Percentiles rank a stretch among this genome's conserved stretches.
Evolutionary conservation across 2,888 invertebrate genomes (phyloP).

Genomic region (Caenorhabditis virilis): DNA sequence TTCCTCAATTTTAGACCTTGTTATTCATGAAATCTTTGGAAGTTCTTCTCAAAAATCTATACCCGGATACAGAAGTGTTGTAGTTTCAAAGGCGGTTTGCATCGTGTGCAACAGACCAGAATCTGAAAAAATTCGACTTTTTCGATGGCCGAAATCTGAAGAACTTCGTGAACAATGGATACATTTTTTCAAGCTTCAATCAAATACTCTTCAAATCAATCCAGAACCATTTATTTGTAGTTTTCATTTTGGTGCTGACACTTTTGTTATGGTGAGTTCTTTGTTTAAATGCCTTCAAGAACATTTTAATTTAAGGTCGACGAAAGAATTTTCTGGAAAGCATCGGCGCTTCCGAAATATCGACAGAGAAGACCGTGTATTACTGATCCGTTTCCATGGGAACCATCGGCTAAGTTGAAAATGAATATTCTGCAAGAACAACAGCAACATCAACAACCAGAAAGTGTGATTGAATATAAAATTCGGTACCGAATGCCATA

Average conservation of each 20-base stretch:
- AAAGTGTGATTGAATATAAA: constrained; percentile 6
- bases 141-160: constrained; percentile 36
- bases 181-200: constrained; percentile 23
- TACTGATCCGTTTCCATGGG: constrained; percentile 35
- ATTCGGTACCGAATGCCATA: constrained; percentile 30
- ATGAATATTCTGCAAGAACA: too few relatives aligned
- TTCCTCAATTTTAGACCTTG: constrained; percentile 5
- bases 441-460: background rate
- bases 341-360: constrained; percentile 31
- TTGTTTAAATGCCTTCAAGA: background rate
- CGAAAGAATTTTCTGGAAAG: constrained; percentile 37
- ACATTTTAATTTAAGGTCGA: constrained; percentile 12
- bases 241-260: constrained; percentile 35
- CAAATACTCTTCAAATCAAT: constrained; percentile 1
- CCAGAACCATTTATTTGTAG: constrained; percentile 30
- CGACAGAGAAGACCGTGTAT: constrained; percentile 24
- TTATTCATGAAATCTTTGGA: constrained; percentile 30
- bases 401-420: constrained; percentile 10
- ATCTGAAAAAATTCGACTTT: constrained; percentile 34
- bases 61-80: constrained; percentile 8
- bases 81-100: constrained; percentile 5
- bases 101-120: constrained; percentile 27
- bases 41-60: too few relatives aligned
- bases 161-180: constrained; percentile 30
- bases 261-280: constrained; percentile 26